A percentile compares a stretch with the other conserved stretches of the same genome.
Evolutionary conservation across 2,888 invertebrate species (phyloP).

Genomic region (Nyleta sp.): DNA sequence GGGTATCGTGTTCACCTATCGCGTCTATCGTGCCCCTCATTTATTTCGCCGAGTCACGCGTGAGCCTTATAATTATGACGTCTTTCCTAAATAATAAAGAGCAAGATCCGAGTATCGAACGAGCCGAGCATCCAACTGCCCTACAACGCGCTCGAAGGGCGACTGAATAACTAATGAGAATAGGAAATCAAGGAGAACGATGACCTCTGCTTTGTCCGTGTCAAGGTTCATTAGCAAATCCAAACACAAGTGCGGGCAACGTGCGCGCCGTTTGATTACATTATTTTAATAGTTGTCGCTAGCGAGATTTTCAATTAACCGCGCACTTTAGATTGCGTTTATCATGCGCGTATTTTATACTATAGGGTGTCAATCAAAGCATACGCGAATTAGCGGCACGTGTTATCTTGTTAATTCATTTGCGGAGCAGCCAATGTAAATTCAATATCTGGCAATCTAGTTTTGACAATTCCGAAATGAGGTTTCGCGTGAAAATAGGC

Average conservation of each 20-base stretch:
- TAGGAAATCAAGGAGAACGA: constrained; percentile 73
- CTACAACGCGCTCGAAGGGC: constrained; percentile 31
- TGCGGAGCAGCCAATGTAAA: constrained; percentile 22
- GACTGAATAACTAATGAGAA: constrained; percentile 67
- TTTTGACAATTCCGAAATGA: constrained; percentile 34
- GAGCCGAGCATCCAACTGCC: constrained; percentile 47
- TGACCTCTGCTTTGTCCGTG: constrained; percentile 49
- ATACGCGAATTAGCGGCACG: constrained; percentile 28
- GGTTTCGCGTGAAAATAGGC: too few relatives aligned
- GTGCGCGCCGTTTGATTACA: constrained; percentile 12
- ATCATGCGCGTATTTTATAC: constrained; percentile 24
- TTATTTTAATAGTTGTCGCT: constrained; percentile 12
- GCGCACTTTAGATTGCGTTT: constrained; percentile 7
- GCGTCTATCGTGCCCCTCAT: constrained; percentile 61
- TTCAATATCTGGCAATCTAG: constrained; percentile 17
- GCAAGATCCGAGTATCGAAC: constrained; percentile 50
- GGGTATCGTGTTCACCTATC: constrained; percentile 58
- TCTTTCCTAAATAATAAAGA: constrained; percentile 65
- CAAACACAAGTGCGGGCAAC: constrained; percentile 16
- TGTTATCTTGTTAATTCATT: constrained; percentile 50
- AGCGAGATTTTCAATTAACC: constrained; percentile 32
- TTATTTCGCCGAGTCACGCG: constrained; percentile 69
- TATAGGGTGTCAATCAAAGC: constrained; percentile 43
- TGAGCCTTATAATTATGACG: constrained; percentile 61
- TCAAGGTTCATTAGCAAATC: constrained; percentile 53